Base-by-base conservation (phyloP, 2,113 vertebrate species). In the Halcyon malimbica region DNA sequence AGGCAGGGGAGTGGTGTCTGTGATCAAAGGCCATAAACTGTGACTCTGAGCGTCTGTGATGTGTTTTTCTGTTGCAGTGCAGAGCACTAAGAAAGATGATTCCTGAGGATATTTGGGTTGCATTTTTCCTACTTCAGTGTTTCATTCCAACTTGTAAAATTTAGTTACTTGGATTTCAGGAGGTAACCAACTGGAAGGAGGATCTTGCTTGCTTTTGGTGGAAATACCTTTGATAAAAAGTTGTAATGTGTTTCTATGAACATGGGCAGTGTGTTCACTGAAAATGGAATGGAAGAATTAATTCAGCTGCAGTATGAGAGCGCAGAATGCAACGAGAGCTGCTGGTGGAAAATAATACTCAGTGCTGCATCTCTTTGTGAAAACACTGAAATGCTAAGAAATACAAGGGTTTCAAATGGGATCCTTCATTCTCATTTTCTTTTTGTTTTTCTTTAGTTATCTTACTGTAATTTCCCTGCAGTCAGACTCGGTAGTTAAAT, bases 201-300 rank as follows among this genome's bases (percentile, higher is more conserved):
- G 81, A 10, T 60, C 83, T 39, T 60, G 53, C 18, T 81, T 77
- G 54, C 59, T 39, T 57, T 57, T 28, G 74, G 35, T 84, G 41
- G 41, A 46, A 75, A 39, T 65, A 42, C 10, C 26, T 64, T 57
- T 42, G 54, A 8, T 63, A 31, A 76, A 28, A 88, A 25, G 41
- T 17, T 29, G 25, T 59, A 17, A 59, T 33, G 15, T 56, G 42
- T 75, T 68, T 80, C 35, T 67, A 4, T 56, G 71, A 42, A 3
- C 35, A 6, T 19, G 0, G 1, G 10, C 20, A 17, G 35, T 10
- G 46, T 14, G 1, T 59, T 69, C 51, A 8, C 6, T 54, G 60
- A 42, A 21, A 51, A 28, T 7, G 37, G 56, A 50, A 37, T 29
- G 35, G 82, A 19, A 33, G 79, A 57, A 33, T 50, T 37, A 28